A percentile compares a stretch with the other conserved stretches of the same genome.
These are phyloP conservation scores for Tychaedon coryphoeus DNA, from an alignment of 2,113 vertebrate species.

Conservation along the genomic window DNA sequence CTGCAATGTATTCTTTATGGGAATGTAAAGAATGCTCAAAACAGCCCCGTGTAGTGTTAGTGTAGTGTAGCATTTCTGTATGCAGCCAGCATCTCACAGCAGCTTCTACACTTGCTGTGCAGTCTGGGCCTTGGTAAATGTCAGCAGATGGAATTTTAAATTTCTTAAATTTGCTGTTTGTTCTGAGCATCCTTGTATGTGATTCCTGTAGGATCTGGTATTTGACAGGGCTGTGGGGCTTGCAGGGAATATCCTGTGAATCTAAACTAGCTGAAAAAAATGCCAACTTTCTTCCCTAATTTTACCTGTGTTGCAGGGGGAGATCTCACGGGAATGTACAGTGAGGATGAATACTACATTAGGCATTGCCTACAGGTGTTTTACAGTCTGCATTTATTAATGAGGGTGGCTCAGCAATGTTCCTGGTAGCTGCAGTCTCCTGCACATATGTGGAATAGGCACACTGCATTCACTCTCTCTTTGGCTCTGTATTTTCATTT, in stretches of 20 bases:
- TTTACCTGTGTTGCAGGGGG: neutral
- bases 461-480: neutral
- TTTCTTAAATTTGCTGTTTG: neutral
- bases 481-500: neutral
- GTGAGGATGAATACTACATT: neutral
- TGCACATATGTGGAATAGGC: neutral
- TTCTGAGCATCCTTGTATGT: slow-evolving; percentile 4
- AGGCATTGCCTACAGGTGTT: neutral
- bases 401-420: neutral
- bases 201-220: slow-evolving; percentile 46
- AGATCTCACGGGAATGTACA: neutral
- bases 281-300: neutral
- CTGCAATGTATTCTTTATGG: neutral
- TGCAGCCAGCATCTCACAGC: neutral
- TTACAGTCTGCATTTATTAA: neutral
- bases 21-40: neutral
- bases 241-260: neutral
- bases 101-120: neutral
- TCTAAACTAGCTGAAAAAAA: slow-evolving; percentile 30
- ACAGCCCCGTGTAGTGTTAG: neutral
- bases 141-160: slow-evolving; percentile 42
- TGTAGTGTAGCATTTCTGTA: neutral
- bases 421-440: neutral
- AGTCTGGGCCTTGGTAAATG: slow-evolving; percentile 16
- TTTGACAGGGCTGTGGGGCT: slow-evolving; percentile 18